Evolutionary conservation across 2,797 vertebrate genomes (phyloP), one percentile per base, ranked within the genome.

Genomic region (Pagetopsis macropterus): DNA sequence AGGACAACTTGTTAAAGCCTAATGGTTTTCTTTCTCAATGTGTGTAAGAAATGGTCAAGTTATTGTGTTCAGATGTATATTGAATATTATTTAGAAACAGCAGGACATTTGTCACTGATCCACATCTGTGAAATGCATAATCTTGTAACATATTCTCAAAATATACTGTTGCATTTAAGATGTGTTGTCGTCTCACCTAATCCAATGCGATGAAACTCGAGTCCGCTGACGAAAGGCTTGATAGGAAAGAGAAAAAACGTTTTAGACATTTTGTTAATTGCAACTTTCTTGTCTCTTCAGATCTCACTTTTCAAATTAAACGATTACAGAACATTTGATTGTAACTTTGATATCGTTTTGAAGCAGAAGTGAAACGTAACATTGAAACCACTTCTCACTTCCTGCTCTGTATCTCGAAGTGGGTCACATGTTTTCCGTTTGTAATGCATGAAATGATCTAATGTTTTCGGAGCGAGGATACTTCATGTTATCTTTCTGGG

Each of bases 371-470:
- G 15, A 33, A 64, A 41, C 16, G 15, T 37, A 17, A 41, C 1
- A 4, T 10, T 9, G 17, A 48, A 23, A 17, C 43, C 0, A 1
- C 37, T 54, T 19, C 17, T 43, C 45, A 49, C 37, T 61, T 66
- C 60, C 9, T 46, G 52, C 50, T 46, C 46, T 41, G 31, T 43
- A 57, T 19, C 50, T 17, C 4, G 15, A 37, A 11, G n/a, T 75
- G 40, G 54, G 74, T 55, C 19, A 21, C 46, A 64, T 44, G 37
- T 56, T 68, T 77, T 68, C 66, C 51, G 40, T 55, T 3, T 15
- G 14, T 9, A 11, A 31, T 19, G 1, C 62, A 33, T 76, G 61
- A 79, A 63, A 45, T 76, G 56, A 57, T 72, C 45, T 19, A 9
- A 51, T 51, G 45, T 41, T 72, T 65, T 11, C 41, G 51, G 55